These are phyloP conservation scores for Spisula subtruncata DNA, from an alignment of 2,888 invertebrate species.

Conservation along the genomic window DNA sequence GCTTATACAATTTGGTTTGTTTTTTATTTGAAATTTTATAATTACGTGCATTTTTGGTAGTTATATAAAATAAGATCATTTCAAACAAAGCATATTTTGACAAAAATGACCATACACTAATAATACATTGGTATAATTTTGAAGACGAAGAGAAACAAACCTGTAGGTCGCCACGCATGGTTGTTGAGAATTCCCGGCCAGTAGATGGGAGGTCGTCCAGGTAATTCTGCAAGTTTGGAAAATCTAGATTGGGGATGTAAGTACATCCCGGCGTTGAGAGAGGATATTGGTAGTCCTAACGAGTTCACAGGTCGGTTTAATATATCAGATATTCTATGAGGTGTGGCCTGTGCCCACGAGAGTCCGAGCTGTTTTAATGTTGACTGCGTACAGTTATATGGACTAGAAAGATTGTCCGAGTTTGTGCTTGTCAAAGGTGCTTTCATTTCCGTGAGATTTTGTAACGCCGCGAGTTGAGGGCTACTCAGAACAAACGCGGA, in stretches of 20 bases:
- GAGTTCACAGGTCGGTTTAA: conserved; percentile 92
- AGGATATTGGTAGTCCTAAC: conserved; percentile 75
- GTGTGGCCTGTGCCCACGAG: conserved; percentile 90
- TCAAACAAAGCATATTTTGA: no score
- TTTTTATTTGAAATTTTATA: no score
- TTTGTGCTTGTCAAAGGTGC: conserved; percentile 78
- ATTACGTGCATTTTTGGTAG: no score
- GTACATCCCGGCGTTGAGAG: conserved; percentile 88
- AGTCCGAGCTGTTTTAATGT: conserved; percentile 75
- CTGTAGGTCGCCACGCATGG: conserved; percentile 89
- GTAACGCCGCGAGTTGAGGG: conserved; percentile 96
- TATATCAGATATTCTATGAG: conserved; percentile 98
- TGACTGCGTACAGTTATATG: conserved; percentile 74
- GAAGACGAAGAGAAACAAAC: conserved; percentile 54
- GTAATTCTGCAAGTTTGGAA: conserved; percentile 87
- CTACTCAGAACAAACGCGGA: conserved; percentile 90
- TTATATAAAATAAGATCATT: no score
- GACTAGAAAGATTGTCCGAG: conserved; percentile 68
- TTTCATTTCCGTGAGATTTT: conserved; percentile 95
- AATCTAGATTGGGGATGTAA: conserved; percentile 88
- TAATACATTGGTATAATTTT: no score
- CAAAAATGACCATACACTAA: no score
- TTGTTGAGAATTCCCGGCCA: conserved; percentile 98
- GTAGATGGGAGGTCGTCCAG: conserved; percentile 90
- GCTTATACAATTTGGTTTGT: no score